These are phyloP conservation scores for Spinus pinus DNA, from an alignment of 2,797 vertebrate species.

Conservation along the genomic window DNA sequence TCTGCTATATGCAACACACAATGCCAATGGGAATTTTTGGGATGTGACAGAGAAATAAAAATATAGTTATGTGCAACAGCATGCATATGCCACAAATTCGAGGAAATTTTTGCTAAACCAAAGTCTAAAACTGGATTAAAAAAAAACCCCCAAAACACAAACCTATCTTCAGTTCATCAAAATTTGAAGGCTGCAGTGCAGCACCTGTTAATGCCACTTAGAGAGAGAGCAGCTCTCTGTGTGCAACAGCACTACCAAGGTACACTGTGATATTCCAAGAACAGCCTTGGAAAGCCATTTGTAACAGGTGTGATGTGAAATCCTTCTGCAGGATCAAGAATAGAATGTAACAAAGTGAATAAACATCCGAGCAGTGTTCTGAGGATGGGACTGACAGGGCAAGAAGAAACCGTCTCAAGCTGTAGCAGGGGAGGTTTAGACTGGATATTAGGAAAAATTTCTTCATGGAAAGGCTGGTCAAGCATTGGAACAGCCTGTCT, in stretches of 20 bases:
- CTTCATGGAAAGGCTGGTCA: not conserved
- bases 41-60: not conserved
- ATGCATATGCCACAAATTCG: not conserved
- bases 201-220: not conserved
- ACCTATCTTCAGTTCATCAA: not conserved
- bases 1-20: not conserved
- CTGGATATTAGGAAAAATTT: not conserved
- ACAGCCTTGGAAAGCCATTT: not conserved
- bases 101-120: not conserved
- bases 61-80: not conserved
- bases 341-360: not conserved
- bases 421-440: not conserved
- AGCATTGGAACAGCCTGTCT: not conserved
- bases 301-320: not conserved
- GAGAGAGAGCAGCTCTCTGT: not conserved
- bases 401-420: not conserved
- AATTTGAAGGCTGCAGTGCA: not conserved
- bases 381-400: not conserved
- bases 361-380: not conserved
- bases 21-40: not conserved
- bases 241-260: not conserved
- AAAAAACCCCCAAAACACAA: not conserved
- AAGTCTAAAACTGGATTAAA: not conserved
- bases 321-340: not conserved
- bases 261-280: not conserved